Evolutionary conservation across 2,113 vertebrate genomes (phyloP).

Genomic region (Podiceps cristatus): DNA sequence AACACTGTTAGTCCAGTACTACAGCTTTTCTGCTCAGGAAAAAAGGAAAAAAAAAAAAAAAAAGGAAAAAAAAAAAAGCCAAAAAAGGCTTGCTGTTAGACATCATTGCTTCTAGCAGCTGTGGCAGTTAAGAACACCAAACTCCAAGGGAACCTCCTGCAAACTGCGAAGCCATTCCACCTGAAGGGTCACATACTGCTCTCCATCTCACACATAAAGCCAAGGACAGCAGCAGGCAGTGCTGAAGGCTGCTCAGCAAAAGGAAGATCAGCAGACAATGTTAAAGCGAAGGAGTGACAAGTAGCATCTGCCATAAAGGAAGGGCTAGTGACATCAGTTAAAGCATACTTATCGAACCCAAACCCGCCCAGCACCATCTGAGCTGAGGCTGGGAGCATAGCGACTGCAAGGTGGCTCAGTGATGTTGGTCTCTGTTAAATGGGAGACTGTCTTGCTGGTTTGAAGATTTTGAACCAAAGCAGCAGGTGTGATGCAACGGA

Average conservation of each 20-base stretch:
- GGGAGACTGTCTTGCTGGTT: conserved; percentile 7
- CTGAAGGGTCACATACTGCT: not conserved
- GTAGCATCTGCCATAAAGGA: not conserved
- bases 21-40: not conserved
- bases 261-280: not conserved
- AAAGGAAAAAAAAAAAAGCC: no score
- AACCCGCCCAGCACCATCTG: not conserved
- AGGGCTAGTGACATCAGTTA: not conserved
- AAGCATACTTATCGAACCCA: not conserved
- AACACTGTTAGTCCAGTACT: not conserved
- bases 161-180: not conserved
- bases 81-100: not conserved
- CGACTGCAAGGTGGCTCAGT: not conserved
- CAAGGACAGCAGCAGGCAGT: not conserved
- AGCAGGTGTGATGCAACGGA: not conserved
- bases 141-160: not conserved
- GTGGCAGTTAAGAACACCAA: not conserved
- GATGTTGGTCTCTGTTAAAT: not conserved
- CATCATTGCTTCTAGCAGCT: not conserved
- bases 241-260: not conserved
- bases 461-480: conserved; percentile 12
- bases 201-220: not conserved
- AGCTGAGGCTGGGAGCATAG: not conserved
- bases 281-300: not conserved
- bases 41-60: not conserved